A percentile compares a stretch with the other conserved stretches of the same genome.
These are phyloP conservation scores for Empis stercorea DNA, from an alignment of 2,888 invertebrate species.

Conservation along the genomic window DNA sequence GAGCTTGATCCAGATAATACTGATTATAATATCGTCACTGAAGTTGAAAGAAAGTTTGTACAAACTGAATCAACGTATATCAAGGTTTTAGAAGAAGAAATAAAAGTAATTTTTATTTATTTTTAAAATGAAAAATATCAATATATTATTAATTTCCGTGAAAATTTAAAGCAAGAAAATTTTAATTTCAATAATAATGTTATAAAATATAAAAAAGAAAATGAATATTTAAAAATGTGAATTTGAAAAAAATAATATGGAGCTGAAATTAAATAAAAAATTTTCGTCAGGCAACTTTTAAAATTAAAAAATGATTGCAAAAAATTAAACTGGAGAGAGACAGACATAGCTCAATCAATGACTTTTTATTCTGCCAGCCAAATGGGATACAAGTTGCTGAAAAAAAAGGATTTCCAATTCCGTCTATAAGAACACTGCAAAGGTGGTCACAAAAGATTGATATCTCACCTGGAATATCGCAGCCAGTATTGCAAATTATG, in stretches of 20 bases:
- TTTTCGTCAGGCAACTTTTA: slow-evolving; percentile 9
- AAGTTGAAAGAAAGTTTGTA: too few relatives aligned
- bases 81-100: too few relatives aligned
- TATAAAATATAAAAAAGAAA: too few relatives aligned
- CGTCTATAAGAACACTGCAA: slow-evolving; percentile 12
- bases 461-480: slow-evolving; percentile 9
- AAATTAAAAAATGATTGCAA: slow-evolving; percentile 4
- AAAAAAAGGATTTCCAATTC: slow-evolving; percentile 11
- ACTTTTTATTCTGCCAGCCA: slow-evolving; percentile 10
- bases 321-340: slow-evolving; percentile 7
- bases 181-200: too few relatives aligned
- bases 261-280: slow-evolving; percentile 1
- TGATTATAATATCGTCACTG: too few relatives aligned
- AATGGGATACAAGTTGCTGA: slow-evolving; percentile 10
- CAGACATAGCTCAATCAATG: slow-evolving; percentile 9
- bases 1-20: too few relatives aligned
- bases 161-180: too few relatives aligned
- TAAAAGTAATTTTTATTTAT: too few relatives aligned
- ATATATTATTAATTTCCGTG: too few relatives aligned
- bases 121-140: too few relatives aligned
- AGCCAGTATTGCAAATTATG: slow-evolving; percentile 11
- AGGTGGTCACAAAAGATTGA: slow-evolving; percentile 11
- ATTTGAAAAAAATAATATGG: background rate
- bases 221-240: too few relatives aligned
- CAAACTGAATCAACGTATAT: too few relatives aligned